Base-by-base conservation (phyloP, 2,113 vertebrate species). In the Sus scrofa region DNA sequence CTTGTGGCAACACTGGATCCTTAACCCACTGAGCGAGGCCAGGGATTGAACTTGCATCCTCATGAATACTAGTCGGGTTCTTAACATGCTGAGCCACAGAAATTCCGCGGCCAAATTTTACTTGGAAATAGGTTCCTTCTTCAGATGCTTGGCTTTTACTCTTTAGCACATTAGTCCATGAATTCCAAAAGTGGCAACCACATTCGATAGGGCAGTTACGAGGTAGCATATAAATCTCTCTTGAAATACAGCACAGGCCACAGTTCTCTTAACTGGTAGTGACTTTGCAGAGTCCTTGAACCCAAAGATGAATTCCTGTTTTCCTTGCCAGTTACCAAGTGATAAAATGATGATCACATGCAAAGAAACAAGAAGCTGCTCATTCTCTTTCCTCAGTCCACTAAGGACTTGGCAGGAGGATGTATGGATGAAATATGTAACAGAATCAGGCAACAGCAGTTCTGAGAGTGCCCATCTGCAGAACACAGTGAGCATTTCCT, bases 231-330 rank as follows among this genome's bases (percentile, higher is more conserved):
- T 58, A 74, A 5, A 50, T 68, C 18, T 93, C 26, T 65, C 85
- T 32, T 84, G 67, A 74, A 70, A 88, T 86, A 56, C 34, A 85
- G 44, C 58, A 68, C 30, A 70, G 37, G 24, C 32, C 54, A 68
- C 52, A 50, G 30, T 37, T 65, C 87, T 54, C 62, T 65, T 60
- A 63, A 63, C 8, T 15, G 32, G 26, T 19, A 67, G 68, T 54
- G 82, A 93, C 89, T 96, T 89, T 93, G 84, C 58, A 79, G 96
- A 85, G 88, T 90, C 85, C 95, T 96, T 96, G 65, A 95, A 34
- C 54, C 81, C 71, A 79, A 39, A 89, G 50, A 56, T 65, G 71
- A 88, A 82, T 87, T 77, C 54, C 75, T 37, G 9, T 65, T 85
- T 83, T 71, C 62, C 58, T 94, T 34, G 15, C 27, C 86, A 84